Evolutionary conservation across 2,888 invertebrate species (phyloP).

Genomic region (Blastobasis lacticolella): DNA sequence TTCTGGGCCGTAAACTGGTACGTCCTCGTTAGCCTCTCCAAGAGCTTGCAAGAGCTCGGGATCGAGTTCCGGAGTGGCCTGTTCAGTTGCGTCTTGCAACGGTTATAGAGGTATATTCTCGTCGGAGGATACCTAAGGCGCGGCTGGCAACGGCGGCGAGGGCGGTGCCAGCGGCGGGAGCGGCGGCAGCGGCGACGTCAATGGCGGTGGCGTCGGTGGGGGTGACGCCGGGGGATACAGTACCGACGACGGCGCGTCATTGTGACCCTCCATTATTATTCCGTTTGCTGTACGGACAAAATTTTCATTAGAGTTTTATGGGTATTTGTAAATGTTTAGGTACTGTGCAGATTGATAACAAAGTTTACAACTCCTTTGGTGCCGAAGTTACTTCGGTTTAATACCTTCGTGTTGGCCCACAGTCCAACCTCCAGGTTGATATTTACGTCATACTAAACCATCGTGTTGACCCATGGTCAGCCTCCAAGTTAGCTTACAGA

Average conservation of each 20-base stretch:
- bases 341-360: too few species aligned
- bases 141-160: too few species aligned
- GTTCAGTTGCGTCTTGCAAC: not conserved
- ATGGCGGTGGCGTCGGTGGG: not conserved
- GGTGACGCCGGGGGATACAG: not conserved
- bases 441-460: too few species aligned
- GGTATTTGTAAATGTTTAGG: too few species aligned
- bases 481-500: too few species aligned
- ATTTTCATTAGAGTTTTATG: not conserved
- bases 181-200: not conserved
- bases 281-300: not conserved
- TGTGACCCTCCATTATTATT: not conserved
- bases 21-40: conserved; percentile 4
- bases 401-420: too few species aligned
- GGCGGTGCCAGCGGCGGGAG: not conserved
- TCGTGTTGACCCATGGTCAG: not conserved
- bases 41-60: conserved; percentile 9
- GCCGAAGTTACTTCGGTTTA: too few species aligned
- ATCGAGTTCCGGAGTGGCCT: conserved; percentile 4
- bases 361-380: too few species aligned
- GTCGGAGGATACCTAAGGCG: not conserved
- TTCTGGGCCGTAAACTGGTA: conserved; percentile 8
- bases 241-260: not conserved
- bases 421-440: too few species aligned
- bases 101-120: too few species aligned